Evolutionary conservation across 2,888 invertebrate species (phyloP), one percentile per base, ranked within the genome.

Genomic region (Ischnus inquisitorius): DNA sequence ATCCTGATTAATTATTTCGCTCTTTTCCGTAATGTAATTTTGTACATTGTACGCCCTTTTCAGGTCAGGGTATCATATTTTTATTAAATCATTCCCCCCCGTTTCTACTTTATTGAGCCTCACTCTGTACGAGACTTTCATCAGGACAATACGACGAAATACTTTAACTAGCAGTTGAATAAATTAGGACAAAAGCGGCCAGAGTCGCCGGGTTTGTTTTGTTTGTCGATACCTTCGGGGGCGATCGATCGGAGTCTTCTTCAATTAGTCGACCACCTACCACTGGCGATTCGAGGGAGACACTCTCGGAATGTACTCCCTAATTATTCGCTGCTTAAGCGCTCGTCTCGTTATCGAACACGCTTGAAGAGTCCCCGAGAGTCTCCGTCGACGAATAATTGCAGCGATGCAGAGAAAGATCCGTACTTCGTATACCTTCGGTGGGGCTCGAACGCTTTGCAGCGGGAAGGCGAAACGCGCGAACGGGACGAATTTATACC

Each of bases 321-420:
- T 65, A 72, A 79, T 79, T 72, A 72, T 57, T 65, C 71, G 71
- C 39, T 28, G 71, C 64, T 48, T 22, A 39, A 48, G 71, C 51
- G 25, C 10, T 16, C 51, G 39, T 65, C 64, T 79, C 71, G 79
- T 79, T 72, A 43, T 79, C 69, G 64, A 65, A 71, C 64, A 64
- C 54, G 43, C 22, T 41, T 16, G 28, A 68, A 65, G 19, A 68
- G 46, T 57, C 22, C 8, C 22, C 34, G n/a, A 28, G 19, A n/a
- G 46, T 67, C 6, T 34, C 41, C n/a, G 60, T 28, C 3, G n/a
- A 8, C 19, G 34, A 34, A 34, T 16, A 51, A 81, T 5, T 54
- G 25, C 2, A 60, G n/a, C 43, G 46, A 57, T 71, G 62, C n/a
- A 39, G 48, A 67, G 67, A 79, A 46, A 34, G 65, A 67, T 22